Evolutionary conservation across 2,888 invertebrate genomes (phyloP).

Genomic region (Philaethria dido): DNA sequence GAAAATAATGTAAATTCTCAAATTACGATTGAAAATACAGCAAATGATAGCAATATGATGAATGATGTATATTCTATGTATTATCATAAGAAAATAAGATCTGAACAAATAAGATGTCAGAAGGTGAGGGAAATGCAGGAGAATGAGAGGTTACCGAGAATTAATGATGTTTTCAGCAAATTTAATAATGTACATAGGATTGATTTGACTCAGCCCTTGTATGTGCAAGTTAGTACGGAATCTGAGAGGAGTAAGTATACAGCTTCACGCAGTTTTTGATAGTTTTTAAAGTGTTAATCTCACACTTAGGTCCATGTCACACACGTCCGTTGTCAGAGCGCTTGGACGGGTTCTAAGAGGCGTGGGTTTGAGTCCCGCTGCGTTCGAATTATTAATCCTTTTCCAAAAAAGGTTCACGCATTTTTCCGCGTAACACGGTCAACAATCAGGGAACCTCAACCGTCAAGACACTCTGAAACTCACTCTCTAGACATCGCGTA

Average conservation of each 20-base stretch:
- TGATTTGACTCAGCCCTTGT: constrained; percentile 55
- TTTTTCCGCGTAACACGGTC: too few species aligned
- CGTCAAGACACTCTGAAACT: too few species aligned
- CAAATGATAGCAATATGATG: constrained; percentile 22
- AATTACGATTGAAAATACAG: constrained; percentile 22
- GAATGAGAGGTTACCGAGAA: constrained; percentile 54
- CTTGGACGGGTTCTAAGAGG: too few species aligned
- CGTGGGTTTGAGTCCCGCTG: too few species aligned
- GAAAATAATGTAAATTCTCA: constrained; percentile 10
- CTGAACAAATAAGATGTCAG: constrained; percentile 53
- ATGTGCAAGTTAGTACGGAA: constrained; percentile 59
- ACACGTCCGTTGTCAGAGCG: too few species aligned
- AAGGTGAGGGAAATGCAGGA: constrained; percentile 28
- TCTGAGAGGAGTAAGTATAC: constrained; percentile 58
- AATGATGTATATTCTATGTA: constrained; percentile 49
- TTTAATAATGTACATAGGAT: constrained; percentile 50
- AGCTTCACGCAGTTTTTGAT: too few species aligned
- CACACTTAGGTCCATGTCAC: too few species aligned
- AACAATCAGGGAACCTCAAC: too few species aligned
- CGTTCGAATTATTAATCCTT: too few species aligned
- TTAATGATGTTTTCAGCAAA: constrained; percentile 60
- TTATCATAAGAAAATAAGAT: constrained; percentile 61
- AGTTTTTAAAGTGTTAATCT: too few species aligned
- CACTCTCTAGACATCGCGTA: too few species aligned
- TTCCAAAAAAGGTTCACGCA: too few species aligned